Percentiles rank a stretch among this genome's conserved stretches.
These are phyloP conservation scores for Platycheirus rosarum DNA, from an alignment of 2,888 invertebrate species.

Conservation along the genomic window DNA sequence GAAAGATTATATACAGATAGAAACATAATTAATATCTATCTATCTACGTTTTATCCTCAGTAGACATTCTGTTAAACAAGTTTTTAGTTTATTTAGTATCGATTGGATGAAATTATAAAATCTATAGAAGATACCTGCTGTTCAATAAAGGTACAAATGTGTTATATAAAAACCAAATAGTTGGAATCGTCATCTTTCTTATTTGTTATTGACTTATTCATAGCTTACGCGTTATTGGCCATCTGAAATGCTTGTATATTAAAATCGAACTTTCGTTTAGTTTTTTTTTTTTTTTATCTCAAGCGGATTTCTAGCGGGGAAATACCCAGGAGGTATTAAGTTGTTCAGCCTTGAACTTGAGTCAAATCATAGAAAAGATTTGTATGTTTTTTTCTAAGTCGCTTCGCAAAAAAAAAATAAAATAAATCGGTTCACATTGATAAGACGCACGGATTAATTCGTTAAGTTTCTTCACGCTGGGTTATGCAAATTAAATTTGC, in stretches of 20 bases:
- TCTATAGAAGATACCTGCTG: constrained; percentile 11
- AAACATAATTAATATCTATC: neutral
- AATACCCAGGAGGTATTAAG: neutral
- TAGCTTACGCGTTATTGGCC: constrained; percentile 72
- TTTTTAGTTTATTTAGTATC: constrained; percentile 47
- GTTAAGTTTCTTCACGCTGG: no score
- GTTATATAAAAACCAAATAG: constrained; percentile 3
- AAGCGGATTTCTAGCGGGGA: neutral
- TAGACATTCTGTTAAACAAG: constrained; percentile 41
- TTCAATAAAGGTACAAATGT: neutral
- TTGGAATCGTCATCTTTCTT: constrained; percentile 7
- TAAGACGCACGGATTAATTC: no score
- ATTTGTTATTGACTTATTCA: constrained; percentile 73
- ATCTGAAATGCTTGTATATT: constrained; percentile 23
- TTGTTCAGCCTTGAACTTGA: neutral
- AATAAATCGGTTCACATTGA: no score
- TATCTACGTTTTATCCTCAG: constrained; percentile 16
- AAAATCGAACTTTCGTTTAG: neutral
- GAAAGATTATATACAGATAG: constrained; percentile 10
- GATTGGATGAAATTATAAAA: constrained; percentile 37
- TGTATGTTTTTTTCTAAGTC: no score
- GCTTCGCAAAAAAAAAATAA: no score
- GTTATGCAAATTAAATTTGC: no score
- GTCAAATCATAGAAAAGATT: neutral
- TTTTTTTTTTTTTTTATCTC: constrained; percentile 3